Percentiles rank a stretch among this genome's conserved stretches.
Evolutionary conservation across 2,888 invertebrate species (phyloP).

Genomic region (Cerastis leucographa): DNA sequence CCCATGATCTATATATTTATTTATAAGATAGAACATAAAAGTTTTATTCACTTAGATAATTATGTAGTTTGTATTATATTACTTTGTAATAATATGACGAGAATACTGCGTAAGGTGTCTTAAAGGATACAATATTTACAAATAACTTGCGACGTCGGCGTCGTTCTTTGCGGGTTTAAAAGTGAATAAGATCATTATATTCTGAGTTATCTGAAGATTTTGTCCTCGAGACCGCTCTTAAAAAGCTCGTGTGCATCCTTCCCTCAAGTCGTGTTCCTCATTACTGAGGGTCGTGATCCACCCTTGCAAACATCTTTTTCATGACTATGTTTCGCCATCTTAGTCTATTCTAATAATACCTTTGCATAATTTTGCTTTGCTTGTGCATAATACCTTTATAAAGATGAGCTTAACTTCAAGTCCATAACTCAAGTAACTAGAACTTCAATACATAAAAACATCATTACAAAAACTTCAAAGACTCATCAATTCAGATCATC

Average conservation of each 20-base stretch:
- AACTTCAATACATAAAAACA: slow-evolving; percentile 3
- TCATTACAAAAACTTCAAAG: slow-evolving; percentile 1
- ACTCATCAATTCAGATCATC: neutral
- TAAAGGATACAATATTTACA: neutral
- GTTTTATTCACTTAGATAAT: neutral
- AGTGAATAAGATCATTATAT: neutral
- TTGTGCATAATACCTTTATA: fast-evolving
- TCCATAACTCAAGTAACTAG: neutral
- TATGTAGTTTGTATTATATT: neutral
- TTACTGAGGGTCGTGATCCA: too few species aligned
- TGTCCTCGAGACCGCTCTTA: neutral
- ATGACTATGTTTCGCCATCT: too few species aligned
- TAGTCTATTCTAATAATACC: too few species aligned
- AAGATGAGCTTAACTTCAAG: neutral
- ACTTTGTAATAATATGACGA: neutral
- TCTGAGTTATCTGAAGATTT: neutral
- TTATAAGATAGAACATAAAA: slow-evolving; percentile 12
- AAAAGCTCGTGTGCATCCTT: too few species aligned
- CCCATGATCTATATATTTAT: slow-evolving; percentile 13
- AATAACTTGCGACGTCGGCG: neutral
- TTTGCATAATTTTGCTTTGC: too few species aligned
- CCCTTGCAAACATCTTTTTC: too few species aligned
- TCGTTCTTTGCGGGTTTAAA: neutral
- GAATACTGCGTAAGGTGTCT: too few species aligned
- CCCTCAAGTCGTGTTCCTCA: too few species aligned